A percentile compares a stretch with the other conserved stretches of the same genome.
These are phyloP conservation scores for Cebidichthys violaceus DNA, from an alignment of 2,113 vertebrate species.

Conservation along the genomic window DNA sequence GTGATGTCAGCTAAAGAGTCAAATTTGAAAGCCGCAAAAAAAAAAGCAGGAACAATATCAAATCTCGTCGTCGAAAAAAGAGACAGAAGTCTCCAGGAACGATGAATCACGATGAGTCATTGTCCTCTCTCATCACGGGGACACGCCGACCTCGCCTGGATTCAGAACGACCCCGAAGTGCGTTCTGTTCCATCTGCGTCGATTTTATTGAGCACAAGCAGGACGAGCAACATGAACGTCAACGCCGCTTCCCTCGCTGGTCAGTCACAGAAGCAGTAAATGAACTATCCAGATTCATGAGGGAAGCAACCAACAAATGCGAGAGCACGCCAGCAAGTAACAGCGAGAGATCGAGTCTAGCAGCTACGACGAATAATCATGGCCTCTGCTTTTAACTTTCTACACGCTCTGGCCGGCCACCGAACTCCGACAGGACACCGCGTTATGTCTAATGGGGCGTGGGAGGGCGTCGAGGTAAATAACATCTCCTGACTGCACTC, in stretches of 20 bases:
- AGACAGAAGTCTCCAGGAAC: background rate
- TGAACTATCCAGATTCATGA: background rate
- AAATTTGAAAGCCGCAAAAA: background rate
- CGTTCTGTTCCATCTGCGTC: background rate
- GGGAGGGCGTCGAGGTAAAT: slow-evolving; percentile 38
- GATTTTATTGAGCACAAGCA: background rate
- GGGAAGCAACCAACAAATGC: background rate
- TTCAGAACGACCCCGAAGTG: background rate
- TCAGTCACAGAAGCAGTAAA: background rate
- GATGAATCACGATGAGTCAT: background rate
- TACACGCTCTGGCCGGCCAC: slow-evolving; percentile 39
- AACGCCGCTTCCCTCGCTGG: background rate
- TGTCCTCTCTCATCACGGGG: background rate
- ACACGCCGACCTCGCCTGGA: background rate
- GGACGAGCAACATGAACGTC: background rate
- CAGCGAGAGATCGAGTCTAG: background rate
- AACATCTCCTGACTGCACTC: slow-evolving; percentile 46
- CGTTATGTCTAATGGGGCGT: slow-evolving; percentile 53
- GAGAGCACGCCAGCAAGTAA: background rate
- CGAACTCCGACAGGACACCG: slow-evolving; percentile 31
- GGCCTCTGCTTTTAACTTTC: slow-evolving; percentile 15
- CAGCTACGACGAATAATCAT: background rate
- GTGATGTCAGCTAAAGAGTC: background rate
- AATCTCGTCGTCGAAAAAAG: background rate
- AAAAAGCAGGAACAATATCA: background rate